These are phyloP conservation scores for Pantala flavescens DNA, from an alignment of 1,140 invertebrate species.

Conservation along the genomic window DNA sequence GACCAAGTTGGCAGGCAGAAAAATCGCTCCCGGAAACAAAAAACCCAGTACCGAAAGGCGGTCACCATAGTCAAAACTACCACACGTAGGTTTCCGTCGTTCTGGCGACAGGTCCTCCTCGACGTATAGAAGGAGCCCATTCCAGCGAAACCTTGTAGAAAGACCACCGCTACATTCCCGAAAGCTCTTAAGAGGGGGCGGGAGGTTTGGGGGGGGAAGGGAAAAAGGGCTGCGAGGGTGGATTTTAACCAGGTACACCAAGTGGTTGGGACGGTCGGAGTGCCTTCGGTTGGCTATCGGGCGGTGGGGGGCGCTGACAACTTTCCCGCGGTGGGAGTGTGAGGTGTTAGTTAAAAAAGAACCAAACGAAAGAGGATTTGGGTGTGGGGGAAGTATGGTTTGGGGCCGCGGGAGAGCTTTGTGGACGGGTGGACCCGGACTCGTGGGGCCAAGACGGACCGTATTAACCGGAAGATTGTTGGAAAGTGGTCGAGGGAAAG, in stretches of 20 bases:
- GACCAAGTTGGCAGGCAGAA: no score
- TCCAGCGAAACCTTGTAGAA: not conserved
- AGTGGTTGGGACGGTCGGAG: not conserved
- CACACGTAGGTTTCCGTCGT: no score
- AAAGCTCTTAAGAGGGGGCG: not conserved
- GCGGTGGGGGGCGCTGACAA: not conserved
- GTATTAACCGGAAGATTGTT: no score
- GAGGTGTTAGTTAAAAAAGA: no score
- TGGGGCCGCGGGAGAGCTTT: not conserved
- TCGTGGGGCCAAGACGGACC: not conserved
- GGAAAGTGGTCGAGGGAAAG: no score
- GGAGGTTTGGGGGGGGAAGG: not conserved
- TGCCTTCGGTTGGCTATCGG: not conserved
- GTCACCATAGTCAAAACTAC: no score
- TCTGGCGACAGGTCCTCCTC: not conserved
- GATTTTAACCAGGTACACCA: not conserved
- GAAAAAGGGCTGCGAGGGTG: not conserved
- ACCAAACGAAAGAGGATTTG: not conserved
- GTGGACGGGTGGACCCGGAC: not conserved
- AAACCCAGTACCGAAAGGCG: no score
- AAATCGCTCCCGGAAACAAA: no score
- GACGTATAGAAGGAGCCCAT: not conserved
- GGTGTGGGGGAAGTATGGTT: not conserved
- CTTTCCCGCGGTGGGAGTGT: not conserved
- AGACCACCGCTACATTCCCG: not conserved